Conservation (phyloP, 2,888 invertebrate genomes). For the Limnephilus lunatus region DNA sequence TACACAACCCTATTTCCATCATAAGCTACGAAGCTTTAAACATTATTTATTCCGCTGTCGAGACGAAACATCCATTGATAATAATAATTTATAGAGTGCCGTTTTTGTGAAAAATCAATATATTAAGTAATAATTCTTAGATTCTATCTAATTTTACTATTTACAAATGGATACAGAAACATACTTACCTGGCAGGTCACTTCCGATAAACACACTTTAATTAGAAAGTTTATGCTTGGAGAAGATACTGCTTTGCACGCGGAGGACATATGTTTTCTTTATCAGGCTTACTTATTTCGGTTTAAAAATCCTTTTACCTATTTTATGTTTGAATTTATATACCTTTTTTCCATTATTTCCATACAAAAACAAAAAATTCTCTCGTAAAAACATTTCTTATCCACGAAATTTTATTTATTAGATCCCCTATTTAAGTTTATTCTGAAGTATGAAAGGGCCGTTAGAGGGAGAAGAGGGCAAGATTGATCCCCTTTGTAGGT, state of each 20-base stretch:
- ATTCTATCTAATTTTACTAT: no score
- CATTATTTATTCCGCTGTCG: not conserved
- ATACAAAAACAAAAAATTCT: not conserved
- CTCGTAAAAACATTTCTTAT: not conserved
- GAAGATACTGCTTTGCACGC: no score
- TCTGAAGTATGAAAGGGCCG: not conserved
- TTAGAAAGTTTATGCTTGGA: no score
- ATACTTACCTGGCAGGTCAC: no score
- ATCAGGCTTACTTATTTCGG: not conserved
- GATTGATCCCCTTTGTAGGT: not conserved
- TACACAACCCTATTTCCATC: not conserved
- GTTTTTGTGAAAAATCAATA: no score
- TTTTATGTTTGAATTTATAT: not conserved
- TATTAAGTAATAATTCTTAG: no score
- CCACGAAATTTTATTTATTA: not conserved
- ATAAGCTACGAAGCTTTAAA: not conserved
- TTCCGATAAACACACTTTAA: no score
- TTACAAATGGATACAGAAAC: no score
- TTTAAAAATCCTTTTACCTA: not conserved
- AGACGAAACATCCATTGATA: not conserved
- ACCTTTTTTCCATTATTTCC: not conserved
- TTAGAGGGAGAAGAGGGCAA: not conserved
- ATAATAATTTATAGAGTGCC: no score
- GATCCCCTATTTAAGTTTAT: not conserved
- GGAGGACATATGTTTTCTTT: no score